These are phyloP conservation scores for Machaerirhynchus nigripectus DNA, from an alignment of 2,113 vertebrate genomes.

Conservation along the genomic window DNA sequence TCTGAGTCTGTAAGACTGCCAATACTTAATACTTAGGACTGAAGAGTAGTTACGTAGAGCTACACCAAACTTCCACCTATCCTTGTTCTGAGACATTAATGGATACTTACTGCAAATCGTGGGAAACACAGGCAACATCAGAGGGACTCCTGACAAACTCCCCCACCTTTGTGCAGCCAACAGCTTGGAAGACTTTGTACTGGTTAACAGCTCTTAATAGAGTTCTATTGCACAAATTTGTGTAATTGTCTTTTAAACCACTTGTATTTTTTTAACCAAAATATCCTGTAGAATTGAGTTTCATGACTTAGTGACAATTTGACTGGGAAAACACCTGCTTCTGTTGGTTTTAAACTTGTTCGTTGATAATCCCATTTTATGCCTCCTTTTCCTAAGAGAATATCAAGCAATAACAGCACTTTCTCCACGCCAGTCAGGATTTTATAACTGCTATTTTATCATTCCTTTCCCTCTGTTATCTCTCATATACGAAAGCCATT, in stretches of 20 bases:
- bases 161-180: background rate
- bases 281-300: background rate
- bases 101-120: fast-evolving
- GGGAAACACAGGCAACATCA: background rate
- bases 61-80: background rate
- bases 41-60: background rate
- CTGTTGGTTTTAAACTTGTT: background rate
- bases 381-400: background rate
- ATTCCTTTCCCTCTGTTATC: background rate
- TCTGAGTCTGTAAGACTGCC: background rate
- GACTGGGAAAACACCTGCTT: background rate
- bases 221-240: background rate
- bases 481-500: background rate
- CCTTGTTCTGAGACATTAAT: background rate
- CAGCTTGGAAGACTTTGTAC: background rate
- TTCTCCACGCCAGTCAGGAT: background rate
- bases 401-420: background rate
- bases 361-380: background rate
- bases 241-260: background rate
- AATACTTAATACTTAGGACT: background rate
- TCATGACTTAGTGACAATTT: background rate
- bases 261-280: background rate
- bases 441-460: background rate
- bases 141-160: background rate
- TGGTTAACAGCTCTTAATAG: background rate